A percentile compares a stretch with the other conserved stretches of the same genome.
phyloP scores from a whole-genome alignment of 2,888 invertebrate species.

The Isoperla grammatica region DNA sequence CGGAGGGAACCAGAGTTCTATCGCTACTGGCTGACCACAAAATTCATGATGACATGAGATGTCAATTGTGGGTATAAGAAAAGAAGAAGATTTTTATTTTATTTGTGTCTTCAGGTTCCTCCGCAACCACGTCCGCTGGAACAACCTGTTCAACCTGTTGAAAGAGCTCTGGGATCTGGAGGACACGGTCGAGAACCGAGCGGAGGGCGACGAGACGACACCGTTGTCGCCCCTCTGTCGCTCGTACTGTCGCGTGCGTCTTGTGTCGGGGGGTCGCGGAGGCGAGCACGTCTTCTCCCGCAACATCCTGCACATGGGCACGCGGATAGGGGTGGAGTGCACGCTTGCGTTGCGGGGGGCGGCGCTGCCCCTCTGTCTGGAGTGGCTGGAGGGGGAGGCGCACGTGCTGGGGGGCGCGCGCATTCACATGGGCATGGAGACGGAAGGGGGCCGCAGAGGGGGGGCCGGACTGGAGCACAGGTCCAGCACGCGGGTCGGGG shows the following conservation, averaged over 20 bases:
- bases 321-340: not conserved
- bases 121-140: constrained; percentile 8
- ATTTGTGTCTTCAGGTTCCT: not conserved
- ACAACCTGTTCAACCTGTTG: constrained; percentile 10
- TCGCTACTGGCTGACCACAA: no score
- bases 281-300: not conserved
- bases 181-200: not conserved
- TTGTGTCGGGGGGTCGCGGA: no score
- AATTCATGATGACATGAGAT: no score
- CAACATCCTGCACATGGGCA: not conserved
- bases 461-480: not conserved
- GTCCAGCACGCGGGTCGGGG: not conserved
- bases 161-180: constrained; percentile 9
- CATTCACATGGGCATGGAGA: not conserved
- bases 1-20: no score
- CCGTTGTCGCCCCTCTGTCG: no score
- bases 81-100: no score
- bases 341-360: not conserved
- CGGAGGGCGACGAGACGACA: no score
- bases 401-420: not conserved
- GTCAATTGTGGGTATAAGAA: no score
- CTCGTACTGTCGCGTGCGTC: no score
- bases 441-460: not conserved
- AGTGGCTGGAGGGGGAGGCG: not conserved
- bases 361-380: not conserved